phyloP scores from a whole-genome alignment of 2,113 vertebrate genomes.

The Hirundichthys speculiger region DNA sequence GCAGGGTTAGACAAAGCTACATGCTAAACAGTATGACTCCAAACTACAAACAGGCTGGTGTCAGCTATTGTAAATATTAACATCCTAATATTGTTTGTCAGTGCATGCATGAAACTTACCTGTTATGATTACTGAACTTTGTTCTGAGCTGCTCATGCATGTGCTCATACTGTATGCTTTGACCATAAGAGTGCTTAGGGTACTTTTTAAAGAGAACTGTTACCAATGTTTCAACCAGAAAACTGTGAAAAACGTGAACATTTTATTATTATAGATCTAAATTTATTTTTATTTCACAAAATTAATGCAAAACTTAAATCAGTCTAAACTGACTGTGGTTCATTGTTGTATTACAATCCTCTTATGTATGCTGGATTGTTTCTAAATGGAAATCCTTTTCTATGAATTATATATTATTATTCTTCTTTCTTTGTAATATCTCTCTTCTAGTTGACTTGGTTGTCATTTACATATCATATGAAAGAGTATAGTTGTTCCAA shows the following conservation, averaged over 20 bases:
- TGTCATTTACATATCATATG: constrained; percentile 13
- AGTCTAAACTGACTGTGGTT: constrained; percentile 24
- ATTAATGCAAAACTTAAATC: constrained; percentile 19
- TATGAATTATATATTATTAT: constrained; percentile 1
- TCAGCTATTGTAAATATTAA: constrained; percentile 22
- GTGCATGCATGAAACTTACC: constrained; percentile 50
- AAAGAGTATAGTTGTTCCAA: no score
- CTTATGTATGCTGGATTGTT: constrained; percentile 16
- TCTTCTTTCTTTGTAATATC: constrained; percentile 5
- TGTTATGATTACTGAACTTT: constrained; percentile 14
- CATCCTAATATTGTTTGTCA: constrained; percentile 11
- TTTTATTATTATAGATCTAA: background rate
- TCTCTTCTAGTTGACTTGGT: background rate
- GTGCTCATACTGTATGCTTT: constrained; percentile 4
- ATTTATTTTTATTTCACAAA: constrained; percentile 26
- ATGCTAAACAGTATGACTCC: background rate
- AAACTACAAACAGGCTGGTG: background rate
- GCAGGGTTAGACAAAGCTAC: constrained; percentile 1
- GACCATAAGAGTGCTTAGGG: background rate
- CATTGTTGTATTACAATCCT: background rate
- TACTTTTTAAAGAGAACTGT: constrained; percentile 18
- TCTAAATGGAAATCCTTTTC: constrained; percentile 18
- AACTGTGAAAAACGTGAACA: constrained; percentile 60
- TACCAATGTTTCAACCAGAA: constrained; percentile 30
- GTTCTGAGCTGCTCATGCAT: constrained; percentile 50